Conservation (phyloP, 2,113 vertebrate species). For the Neomonachus schauinslandi region DNA sequence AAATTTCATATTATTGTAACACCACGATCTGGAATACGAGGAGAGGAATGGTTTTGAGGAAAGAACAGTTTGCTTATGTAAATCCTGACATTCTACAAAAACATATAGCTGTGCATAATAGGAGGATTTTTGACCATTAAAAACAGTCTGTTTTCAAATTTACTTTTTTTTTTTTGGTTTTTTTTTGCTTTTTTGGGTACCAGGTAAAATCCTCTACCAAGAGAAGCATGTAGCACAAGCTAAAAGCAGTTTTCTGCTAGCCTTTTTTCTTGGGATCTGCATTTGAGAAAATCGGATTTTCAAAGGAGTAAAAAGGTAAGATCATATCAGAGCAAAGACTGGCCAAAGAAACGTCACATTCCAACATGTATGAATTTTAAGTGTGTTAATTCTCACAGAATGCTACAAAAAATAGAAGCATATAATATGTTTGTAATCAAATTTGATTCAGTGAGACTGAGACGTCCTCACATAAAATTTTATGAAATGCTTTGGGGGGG, state of each 20-base stretch:
- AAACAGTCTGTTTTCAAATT: neutral
- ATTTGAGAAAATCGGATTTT: slow-evolving; percentile 7
- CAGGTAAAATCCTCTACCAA: slow-evolving; percentile 32
- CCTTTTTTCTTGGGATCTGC: neutral
- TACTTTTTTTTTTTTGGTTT: neutral
- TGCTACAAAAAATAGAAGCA: neutral
- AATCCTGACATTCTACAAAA: slow-evolving; percentile 57
- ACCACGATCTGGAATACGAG: neutral
- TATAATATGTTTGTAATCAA: neutral
- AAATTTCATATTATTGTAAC: neutral
- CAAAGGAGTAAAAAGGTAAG: neutral
- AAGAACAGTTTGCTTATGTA: slow-evolving; percentile 47
- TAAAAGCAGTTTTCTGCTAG: neutral
- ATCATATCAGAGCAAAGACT: neutral
- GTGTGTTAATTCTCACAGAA: neutral
- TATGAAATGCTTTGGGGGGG: neutral
- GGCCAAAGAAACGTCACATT: neutral
- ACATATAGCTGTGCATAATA: neutral
- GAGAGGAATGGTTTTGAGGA: neutral
- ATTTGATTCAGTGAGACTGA: slow-evolving; percentile 8
- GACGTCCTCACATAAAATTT: neutral
- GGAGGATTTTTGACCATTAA: neutral
- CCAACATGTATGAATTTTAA: neutral
- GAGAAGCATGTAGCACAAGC: neutral
- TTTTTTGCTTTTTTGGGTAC: neutral